Conservation (phyloP, 2,113 vertebrate genomes). For the Bambusicola thoracicus region DNA sequence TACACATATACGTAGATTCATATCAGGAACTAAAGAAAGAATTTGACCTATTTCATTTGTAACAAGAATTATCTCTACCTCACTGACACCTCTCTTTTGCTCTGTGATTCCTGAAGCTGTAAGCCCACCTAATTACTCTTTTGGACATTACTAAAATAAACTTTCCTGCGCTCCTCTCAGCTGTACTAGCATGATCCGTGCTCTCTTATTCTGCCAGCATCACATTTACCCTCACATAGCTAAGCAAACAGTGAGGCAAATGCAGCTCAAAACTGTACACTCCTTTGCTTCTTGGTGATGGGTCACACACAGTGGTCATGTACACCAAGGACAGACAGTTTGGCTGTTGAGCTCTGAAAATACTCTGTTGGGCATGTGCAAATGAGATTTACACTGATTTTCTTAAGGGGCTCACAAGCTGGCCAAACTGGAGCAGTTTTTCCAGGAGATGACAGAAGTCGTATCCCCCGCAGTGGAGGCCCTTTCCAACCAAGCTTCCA, state of each 20-base stretch:
- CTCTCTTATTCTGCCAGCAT: not conserved
- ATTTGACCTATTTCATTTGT: not conserved
- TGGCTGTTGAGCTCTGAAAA: not conserved
- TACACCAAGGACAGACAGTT: not conserved
- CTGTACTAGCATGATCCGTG: not conserved
- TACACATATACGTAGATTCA: not conserved
- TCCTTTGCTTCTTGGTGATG: accelerated
- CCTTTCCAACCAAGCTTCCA: slow-evolving; percentile 46
- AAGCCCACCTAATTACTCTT: not conserved
- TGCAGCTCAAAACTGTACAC: accelerated
- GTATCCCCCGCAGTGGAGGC: not conserved
- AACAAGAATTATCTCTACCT: not conserved
- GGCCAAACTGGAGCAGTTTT: slow-evolving; percentile 7
- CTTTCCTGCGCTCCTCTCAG: accelerated
- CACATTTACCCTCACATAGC: not conserved
- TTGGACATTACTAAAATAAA: not conserved
- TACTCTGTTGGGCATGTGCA: not conserved
- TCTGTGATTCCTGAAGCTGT: not conserved
- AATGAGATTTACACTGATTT: not conserved
- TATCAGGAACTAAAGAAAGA: not conserved
- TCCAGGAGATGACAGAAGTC: not conserved
- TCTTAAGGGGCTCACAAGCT: not conserved
- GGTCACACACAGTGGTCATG: not conserved
- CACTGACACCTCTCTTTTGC: not conserved
- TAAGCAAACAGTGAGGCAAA: not conserved